A percentile compares a stretch with the other conserved stretches of the same genome.
Conservation (phyloP, 1,140 invertebrate genomes). For the Penaeus chinensis region DNA sequence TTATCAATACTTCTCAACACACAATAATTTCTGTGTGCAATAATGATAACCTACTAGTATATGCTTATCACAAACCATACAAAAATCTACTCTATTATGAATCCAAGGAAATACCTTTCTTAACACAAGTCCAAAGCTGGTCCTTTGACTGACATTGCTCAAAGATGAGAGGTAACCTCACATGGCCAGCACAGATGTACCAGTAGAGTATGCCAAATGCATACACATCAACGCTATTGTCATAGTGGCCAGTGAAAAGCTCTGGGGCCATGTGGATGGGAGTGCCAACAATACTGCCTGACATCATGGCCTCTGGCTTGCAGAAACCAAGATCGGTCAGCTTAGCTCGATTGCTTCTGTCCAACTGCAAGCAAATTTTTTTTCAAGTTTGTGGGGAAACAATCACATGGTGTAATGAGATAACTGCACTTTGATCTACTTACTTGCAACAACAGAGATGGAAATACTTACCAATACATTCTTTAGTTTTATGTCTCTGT, state of each 20-base stretch:
- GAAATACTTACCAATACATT: conserved; percentile 79
- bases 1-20: neutral
- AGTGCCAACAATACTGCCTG: conserved; percentile 85
- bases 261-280: conserved; percentile 95
- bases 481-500: conserved; percentile 91
- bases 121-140: conserved; percentile 86
- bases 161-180: conserved; percentile 83
- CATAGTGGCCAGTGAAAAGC: conserved; percentile 83
- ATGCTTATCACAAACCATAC: neutral
- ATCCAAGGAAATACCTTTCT: conserved; percentile 73
- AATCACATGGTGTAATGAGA: neutral
- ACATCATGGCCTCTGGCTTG: conserved; percentile 92
- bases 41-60: neutral
- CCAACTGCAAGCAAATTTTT: conserved; percentile 72
- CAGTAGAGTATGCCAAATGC: conserved; percentile 93
- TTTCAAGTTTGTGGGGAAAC: neutral
- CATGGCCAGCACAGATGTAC: conserved; percentile 88
- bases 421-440: neutral
- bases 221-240: conserved; percentile 89
- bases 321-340: conserved; percentile 92
- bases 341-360: conserved; percentile 80
- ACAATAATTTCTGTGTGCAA: neutral
- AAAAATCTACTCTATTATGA: neutral
- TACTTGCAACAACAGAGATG: neutral
- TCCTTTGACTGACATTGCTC: conserved; percentile 90